phyloP scores from a whole-genome alignment of 2,113 vertebrate genomes.

The Addax nasomaculatus region DNA sequence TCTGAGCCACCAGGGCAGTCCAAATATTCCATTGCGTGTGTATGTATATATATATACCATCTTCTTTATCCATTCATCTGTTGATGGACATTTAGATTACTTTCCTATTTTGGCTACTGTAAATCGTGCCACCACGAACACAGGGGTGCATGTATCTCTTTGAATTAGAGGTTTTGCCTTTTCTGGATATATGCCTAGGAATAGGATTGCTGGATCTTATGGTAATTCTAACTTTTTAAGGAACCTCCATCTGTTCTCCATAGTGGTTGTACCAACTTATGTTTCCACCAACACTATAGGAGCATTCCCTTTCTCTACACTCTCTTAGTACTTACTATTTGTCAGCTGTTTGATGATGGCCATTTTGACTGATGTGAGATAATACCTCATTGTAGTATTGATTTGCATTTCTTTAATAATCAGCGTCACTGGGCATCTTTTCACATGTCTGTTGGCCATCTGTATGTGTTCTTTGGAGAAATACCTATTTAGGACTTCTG shows the following conservation, averaged over 20 bases:
- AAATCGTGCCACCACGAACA: neutral
- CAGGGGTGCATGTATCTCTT: neutral
- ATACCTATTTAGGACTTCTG: neutral
- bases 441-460: neutral
- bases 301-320: neutral
- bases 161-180: neutral
- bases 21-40: neutral
- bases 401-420: neutral
- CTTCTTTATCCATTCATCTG: neutral
- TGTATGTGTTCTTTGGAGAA: neutral
- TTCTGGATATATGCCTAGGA: neutral
- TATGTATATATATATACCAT: fast-evolving
- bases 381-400: neutral
- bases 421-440: neutral
- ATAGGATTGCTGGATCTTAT: neutral
- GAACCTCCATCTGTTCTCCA: neutral
- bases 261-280: neutral
- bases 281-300: neutral
- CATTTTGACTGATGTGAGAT: neutral
- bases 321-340: neutral
- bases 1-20: too few species aligned
- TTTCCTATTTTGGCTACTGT: neutral
- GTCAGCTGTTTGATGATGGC: neutral
- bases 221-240: neutral
- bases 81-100: neutral